Percentiles rank a stretch among this genome's conserved stretches.
phyloP scores from a whole-genome alignment of 1,140 invertebrate genomes.

The Acromyrmex charruanus region DNA sequence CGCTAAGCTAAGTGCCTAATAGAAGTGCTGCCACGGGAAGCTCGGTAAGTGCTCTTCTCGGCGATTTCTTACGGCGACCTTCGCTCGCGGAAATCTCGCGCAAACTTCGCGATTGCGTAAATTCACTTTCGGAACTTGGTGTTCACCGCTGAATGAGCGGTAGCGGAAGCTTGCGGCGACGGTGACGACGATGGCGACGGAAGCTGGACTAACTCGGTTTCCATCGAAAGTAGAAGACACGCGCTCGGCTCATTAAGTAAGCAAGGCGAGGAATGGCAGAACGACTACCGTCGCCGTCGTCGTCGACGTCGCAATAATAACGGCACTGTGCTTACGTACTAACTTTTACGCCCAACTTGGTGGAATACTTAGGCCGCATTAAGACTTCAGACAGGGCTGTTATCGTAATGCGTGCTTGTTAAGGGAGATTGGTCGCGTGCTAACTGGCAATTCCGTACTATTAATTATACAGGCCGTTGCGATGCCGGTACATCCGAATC shows the following conservation, averaged over 20 bases:
- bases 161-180: constrained; percentile 8
- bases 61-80: constrained; percentile 57
- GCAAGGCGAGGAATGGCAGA: constrained; percentile 51
- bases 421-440: constrained; percentile 57
- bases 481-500: constrained; percentile 43
- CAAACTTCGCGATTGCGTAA: constrained; percentile 64
- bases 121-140: constrained; percentile 69
- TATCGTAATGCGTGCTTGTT: constrained; percentile 60
- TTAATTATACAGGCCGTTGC: constrained; percentile 48
- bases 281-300: background rate
- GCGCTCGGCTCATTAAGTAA: constrained; percentile 70
- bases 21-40: background rate
- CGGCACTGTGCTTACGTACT: constrained; percentile 34
- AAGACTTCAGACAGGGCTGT: constrained; percentile 38
- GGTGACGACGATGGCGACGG: background rate
- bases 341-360: constrained; percentile 62
- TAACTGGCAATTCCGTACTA: constrained; percentile 53
- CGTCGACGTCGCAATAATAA: constrained; percentile 30
- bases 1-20: constrained; percentile 5
- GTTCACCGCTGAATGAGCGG: constrained; percentile 53
- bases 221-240: constrained; percentile 70
- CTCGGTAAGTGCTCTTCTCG: constrained; percentile 33
- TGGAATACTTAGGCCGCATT: constrained; percentile 66
- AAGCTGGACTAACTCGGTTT: constrained; percentile 70
- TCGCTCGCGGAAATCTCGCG: constrained; percentile 42